Evolutionary conservation across 1,140 invertebrate species (phyloP), one percentile per base, ranked within the genome.

Genomic region (Drosophila quadrilineata): DNA sequence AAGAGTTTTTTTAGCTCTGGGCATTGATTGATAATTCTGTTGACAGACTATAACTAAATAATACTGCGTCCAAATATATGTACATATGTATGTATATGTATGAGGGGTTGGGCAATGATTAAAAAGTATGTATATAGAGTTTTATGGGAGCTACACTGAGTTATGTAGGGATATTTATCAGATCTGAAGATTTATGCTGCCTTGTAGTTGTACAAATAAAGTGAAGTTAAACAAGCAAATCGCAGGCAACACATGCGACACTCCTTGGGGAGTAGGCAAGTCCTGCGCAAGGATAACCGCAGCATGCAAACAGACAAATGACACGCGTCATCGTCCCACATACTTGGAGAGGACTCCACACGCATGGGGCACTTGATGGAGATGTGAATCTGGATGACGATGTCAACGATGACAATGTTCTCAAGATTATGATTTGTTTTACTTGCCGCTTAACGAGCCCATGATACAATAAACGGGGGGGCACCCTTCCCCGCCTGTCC

Each of bases 361-460:
- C 3, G 26, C 38, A 43, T 16, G 38, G 31, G 26, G 19, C 46
- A 49, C 53, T 82, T 64, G 49, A 65, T 67, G 24, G 1, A 9
- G 6, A 16, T 35, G 59, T 59, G n/a, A n/a, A n/a, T n/a, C n/a
- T n/a, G n/a, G n/a, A n/a, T n/a, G n/a, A n/a, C n/a, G n/a, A n/a
- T n/a, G n/a, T n/a, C n/a, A n/a, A n/a, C n/a, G n/a, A n/a, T n/a
- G n/a, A n/a, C 31, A 29, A 69, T 69, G 69, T 72, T 79, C 84
- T 60, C 48, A 63, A 77, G 76, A 87, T 87, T 87, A 80, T 87
- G 84, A 87, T 87, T 87, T 87, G 82, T 86, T 84, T 82, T 76
- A 64, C 73, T 75, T 82, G 67, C 33, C 65, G 60, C 76, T 77
- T 75, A 84, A 87, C 76, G 69, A 66, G 71, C 66, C 33, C 82